phyloP scores from a whole-genome alignment of 2,113 vertebrate species.

The Empidonax alnorum region DNA sequence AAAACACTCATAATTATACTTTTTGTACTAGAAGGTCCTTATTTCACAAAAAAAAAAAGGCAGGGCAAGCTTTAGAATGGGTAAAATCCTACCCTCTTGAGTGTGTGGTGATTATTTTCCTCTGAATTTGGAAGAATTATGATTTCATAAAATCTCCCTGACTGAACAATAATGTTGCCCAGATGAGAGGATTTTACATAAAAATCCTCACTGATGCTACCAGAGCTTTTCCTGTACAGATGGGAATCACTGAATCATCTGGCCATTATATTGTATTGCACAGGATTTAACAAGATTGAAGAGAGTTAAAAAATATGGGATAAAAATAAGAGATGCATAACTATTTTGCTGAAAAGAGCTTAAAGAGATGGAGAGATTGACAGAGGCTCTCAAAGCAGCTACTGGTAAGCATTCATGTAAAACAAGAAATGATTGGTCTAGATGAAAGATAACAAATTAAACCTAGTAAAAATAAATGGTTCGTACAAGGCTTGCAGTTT shows the following conservation, averaged over 20 bases:
- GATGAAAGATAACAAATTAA: background rate
- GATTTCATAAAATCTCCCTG: background rate
- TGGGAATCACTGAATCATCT: background rate
- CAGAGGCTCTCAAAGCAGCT: background rate
- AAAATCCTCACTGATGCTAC: background rate
- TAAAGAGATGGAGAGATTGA: background rate
- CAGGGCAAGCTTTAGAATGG: background rate
- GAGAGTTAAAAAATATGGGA: background rate
- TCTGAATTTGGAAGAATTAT: background rate
- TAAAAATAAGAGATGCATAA: background rate
- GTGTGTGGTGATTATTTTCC: background rate
- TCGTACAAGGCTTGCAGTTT: background rate
- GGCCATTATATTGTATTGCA: background rate
- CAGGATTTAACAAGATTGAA: constrained; percentile 31
- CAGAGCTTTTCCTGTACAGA: background rate
- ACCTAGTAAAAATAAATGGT: background rate
- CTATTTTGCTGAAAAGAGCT: background rate
- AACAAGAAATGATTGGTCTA: background rate
- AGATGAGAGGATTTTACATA: constrained; percentile 16
- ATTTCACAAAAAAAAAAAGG: background rate
- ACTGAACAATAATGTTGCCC: background rate
- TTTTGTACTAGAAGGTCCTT: background rate
- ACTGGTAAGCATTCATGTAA: background rate
- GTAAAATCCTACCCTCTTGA: background rate
- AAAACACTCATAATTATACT: background rate